Evolutionary conservation across 2,797 vertebrate species (phyloP).

Genomic region (Chromis chromis): DNA sequence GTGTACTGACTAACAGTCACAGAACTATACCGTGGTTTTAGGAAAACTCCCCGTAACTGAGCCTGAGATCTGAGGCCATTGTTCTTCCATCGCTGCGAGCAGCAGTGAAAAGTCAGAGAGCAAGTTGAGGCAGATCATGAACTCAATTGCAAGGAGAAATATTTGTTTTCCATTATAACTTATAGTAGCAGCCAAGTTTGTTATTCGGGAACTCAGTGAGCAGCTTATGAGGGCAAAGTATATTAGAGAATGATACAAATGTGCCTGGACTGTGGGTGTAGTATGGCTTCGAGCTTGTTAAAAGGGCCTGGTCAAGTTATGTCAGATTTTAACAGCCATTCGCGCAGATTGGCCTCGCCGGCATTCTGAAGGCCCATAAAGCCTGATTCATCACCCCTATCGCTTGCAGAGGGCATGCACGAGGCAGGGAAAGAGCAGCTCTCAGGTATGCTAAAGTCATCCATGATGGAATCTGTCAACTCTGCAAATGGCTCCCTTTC

Average conservation of each 20-base stretch:
- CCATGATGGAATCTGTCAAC: slow-evolving; percentile 85
- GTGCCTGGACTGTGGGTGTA: slow-evolving; percentile 66
- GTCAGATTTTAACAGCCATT: slow-evolving; percentile 83
- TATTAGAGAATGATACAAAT: slow-evolving; percentile 67
- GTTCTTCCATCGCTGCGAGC: slow-evolving; percentile 48
- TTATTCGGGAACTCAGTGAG: slow-evolving; percentile 58
- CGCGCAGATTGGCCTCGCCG: slow-evolving; percentile 79
- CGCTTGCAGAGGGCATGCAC: slow-evolving; percentile 74
- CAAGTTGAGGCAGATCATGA: slow-evolving; percentile 54
- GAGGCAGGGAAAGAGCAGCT: slow-evolving; percentile 72
- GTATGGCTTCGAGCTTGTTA: slow-evolving; percentile 79
- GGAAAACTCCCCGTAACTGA: slow-evolving; percentile 41
- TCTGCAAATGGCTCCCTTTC: slow-evolving; percentile 80
- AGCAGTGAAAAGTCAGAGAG: slow-evolving; percentile 48
- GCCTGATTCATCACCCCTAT: slow-evolving; percentile 81
- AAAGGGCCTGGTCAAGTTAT: slow-evolving; percentile 83
- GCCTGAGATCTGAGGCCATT: slow-evolving; percentile 51
- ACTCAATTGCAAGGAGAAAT: slow-evolving; percentile 58
- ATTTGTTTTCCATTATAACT: slow-evolving; percentile 61
- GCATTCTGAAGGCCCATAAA: slow-evolving; percentile 83
- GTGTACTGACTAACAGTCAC: slow-evolving; percentile 40
- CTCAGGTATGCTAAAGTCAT: slow-evolving; percentile 84
- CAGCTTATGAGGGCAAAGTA: slow-evolving; percentile 65
- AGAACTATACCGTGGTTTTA: slow-evolving; percentile 41
- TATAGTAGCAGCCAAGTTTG: slow-evolving; percentile 49